Base-by-base conservation (phyloP, 92 coral and sea anemone genomes). In the Umimayanthus kanabou region DNA sequence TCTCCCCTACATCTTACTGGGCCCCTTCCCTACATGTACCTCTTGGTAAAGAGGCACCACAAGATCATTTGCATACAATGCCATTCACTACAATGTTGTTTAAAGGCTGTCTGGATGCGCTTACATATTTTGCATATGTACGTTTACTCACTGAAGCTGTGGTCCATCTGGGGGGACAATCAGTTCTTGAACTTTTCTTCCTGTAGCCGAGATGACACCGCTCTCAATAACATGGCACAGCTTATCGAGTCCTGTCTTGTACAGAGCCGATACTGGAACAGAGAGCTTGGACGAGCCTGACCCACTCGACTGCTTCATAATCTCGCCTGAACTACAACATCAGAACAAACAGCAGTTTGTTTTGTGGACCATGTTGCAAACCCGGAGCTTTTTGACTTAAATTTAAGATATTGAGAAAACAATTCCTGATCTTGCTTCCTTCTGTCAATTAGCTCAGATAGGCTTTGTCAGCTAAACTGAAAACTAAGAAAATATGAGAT, bases 91-190 rank as follows among this genome's bases (percentile, higher is more conserved):
- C 50, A 47, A 47, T 47, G 50, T 5, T 1, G 50, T 9, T 47
- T 61, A 4, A 61, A 4, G n/a, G 26, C 69, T 61, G 25, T 61
- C 69, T 18, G n/a, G 69, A 61, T 22, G 26, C 26, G 9, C 69
- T 61, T 61, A 23, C 6, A 61, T 16, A 16, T 3, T 16, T 61
- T 61, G 69, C 26, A 53, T 5, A 23, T 45, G 18, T 11, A 14
- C 7, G 13, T 42, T 25, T 28, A 83, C 87, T 83, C 43, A 97
- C 99, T 98, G 93, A 37, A 97, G 93, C 85, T 95, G 98, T 28
- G 98, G 98, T 57, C 99, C 99, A 76, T 93, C 97, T 49, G 98
- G 97, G 9, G 98, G 98, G 80, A 97, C 89, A 53, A 93, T 85
- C 25, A 97, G 90, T 58, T 86, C 91, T 79, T 82, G 90, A 37